A percentile compares a stretch with the other conserved stretches of the same genome.
phyloP scores from a whole-genome alignment of 1,140 invertebrate species.

The Leptinotarsa texana region DNA sequence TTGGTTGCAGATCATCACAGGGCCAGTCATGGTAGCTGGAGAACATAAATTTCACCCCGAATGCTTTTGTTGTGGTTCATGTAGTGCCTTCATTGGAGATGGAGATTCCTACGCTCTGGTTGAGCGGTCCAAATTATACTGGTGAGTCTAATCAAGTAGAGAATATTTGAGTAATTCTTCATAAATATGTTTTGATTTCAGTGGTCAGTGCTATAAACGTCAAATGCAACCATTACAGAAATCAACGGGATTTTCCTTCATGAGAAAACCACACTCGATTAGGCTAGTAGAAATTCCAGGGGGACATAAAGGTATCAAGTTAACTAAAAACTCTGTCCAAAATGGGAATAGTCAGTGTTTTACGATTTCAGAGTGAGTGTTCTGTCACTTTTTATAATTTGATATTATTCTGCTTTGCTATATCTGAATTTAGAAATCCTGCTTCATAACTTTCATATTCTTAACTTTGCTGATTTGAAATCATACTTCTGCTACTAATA shows the following conservation, averaged over 20 bases:
- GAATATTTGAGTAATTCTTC: no score
- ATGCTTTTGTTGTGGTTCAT: slow-evolving; percentile 86
- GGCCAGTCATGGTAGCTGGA: slow-evolving; percentile 92
- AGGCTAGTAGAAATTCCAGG: slow-evolving; percentile 76
- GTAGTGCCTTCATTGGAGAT: slow-evolving; percentile 85
- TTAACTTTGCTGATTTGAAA: no score
- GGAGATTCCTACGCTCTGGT: slow-evolving; percentile 89
- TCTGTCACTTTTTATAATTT: neutral
- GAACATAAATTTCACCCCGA: slow-evolving; percentile 95
- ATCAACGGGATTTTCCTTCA: slow-evolving; percentile 61
- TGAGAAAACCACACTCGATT: slow-evolving; percentile 74
- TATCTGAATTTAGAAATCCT: no score
- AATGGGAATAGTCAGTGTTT: slow-evolving; percentile 57
- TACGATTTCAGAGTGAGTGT: slow-evolving; percentile 66
- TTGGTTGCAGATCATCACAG: slow-evolving; percentile 73
- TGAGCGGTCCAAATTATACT: slow-evolving; percentile 86
- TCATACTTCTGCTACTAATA: no score
- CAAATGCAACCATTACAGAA: slow-evolving; percentile 63
- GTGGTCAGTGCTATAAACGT: slow-evolving; percentile 68
- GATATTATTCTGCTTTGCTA: no score
- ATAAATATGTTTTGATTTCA: slow-evolving; percentile 39
- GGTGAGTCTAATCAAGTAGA: slow-evolving; percentile 58
- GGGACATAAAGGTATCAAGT: slow-evolving; percentile 62
- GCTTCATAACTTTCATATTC: no score
- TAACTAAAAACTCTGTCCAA: slow-evolving; percentile 60